Evolutionary conservation across 2,888 invertebrate species (phyloP).

Genomic region (Phortica okadai): DNA sequence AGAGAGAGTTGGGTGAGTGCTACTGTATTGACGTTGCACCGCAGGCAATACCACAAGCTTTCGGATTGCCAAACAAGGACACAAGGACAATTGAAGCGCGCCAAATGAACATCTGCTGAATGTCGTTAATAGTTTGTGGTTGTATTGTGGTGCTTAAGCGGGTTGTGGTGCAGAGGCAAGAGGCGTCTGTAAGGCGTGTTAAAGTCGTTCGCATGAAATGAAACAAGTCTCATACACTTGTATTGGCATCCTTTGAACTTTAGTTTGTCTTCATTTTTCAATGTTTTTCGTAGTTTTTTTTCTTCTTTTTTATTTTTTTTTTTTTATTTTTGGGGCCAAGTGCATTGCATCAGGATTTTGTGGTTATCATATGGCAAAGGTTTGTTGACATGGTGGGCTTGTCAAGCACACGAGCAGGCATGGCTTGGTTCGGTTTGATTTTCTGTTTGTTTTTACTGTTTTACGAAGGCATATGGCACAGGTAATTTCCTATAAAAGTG

Average conservation of each 20-base stretch:
- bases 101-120: constrained; percentile 19
- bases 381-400: not conserved
- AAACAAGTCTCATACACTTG: not conserved
- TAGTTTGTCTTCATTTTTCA: constrained; percentile 14
- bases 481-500: constrained; percentile 34
- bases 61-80: constrained; percentile 20
- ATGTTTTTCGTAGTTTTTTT: not conserved
- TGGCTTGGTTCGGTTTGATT: not conserved
- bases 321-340: constrained; percentile 5
- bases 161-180: not conserved
- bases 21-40: constrained; percentile 25
- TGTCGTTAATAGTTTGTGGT: constrained; percentile 28
- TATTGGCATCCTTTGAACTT: constrained; percentile 18
- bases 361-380: constrained; percentile 16
- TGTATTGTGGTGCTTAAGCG: not conserved
- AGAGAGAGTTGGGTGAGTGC: not conserved
- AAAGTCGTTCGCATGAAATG: not conserved
- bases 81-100: constrained; percentile 16
- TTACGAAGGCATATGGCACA: constrained; percentile 24
- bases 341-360: constrained; percentile 31
- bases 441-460: not conserved
- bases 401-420: not conserved
- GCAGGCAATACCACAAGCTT: constrained; percentile 26
- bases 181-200: not conserved
- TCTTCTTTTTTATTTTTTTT: not conserved